Percentiles rank a stretch among this genome's conserved stretches.
These are phyloP conservation scores for Crenuchus spilurus DNA, from an alignment of 2,797 vertebrate species.

Conservation along the genomic window DNA sequence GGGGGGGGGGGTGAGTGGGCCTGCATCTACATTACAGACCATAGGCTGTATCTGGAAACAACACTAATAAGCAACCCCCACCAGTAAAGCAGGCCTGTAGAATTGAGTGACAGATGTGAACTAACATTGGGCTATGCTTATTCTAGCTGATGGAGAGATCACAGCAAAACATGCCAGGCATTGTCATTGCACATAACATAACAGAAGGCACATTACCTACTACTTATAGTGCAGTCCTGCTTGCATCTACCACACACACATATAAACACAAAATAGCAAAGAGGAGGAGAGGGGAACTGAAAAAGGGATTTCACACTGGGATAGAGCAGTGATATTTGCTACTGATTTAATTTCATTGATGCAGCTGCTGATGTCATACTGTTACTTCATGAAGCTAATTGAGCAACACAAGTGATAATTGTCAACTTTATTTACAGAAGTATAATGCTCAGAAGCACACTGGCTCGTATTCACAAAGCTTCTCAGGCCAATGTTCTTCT, in stretches of 20 bases:
- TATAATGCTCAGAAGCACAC: too few species aligned
- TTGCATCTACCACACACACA: conserved; percentile 25
- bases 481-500: too few species aligned
- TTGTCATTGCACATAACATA: conserved; percentile 73
- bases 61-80: conserved; percentile 60
- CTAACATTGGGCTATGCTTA: conserved; percentile 67
- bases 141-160: conserved; percentile 80
- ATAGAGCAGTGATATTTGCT: too few species aligned
- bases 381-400: too few species aligned
- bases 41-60: conserved; percentile 56
- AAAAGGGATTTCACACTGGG: conserved; percentile 28
- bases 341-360: too few species aligned
- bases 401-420: too few species aligned
- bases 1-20: not conserved
- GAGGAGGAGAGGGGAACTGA: conserved; percentile 32
- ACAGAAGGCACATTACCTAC: conserved; percentile 65
- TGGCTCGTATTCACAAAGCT: too few species aligned
- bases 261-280: conserved; percentile 61
- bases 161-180: conserved; percentile 76
- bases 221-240: conserved; percentile 64
- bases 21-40: conserved; percentile 53
- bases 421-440: too few species aligned
- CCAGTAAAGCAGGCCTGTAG: conserved; percentile 59
- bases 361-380: too few species aligned
- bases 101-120: conserved; percentile 77